Percentiles rank a stretch among this genome's conserved stretches.
These are phyloP conservation scores for Rhorus exstirpatorius DNA, from an alignment of 2,888 invertebrate species.

Conservation along the genomic window DNA sequence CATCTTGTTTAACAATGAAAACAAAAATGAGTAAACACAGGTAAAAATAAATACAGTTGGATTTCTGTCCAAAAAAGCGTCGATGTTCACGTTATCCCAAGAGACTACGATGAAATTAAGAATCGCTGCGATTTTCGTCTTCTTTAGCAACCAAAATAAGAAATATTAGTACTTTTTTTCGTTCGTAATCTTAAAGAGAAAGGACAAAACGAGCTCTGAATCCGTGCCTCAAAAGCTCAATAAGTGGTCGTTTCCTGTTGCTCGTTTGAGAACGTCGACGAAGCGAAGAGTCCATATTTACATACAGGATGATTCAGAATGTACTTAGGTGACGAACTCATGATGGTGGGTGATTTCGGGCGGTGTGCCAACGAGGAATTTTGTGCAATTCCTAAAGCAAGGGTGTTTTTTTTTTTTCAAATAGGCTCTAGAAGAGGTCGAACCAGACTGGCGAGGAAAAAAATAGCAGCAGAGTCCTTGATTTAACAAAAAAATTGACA, in stretches of 20 bases:
- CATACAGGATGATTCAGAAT: conserved; percentile 41
- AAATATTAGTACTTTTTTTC: conserved; percentile 25
- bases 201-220: conserved; percentile 32
- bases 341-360: background rate
- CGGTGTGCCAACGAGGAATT: no score
- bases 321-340: background rate
- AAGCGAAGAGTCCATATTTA: conserved; percentile 31
- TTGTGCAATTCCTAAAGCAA: no score
- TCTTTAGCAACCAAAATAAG: background rate
- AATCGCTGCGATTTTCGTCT: background rate
- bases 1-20: no score
- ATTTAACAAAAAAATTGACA: no score
- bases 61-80: no score
- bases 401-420: no score
- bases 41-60: no score
- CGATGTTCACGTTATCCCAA: background rate
- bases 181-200: conserved; percentile 27
- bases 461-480: no score
- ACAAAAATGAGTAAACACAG: no score
- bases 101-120: background rate
- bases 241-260: conserved; percentile 80
- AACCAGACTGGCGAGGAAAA: no score
- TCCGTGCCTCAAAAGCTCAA: conserved; percentile 65
- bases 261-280: conserved; percentile 63
- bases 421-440: no score